phyloP scores from a whole-genome alignment of 2,888 invertebrate genomes.

The Anthophora plumipes region DNA sequence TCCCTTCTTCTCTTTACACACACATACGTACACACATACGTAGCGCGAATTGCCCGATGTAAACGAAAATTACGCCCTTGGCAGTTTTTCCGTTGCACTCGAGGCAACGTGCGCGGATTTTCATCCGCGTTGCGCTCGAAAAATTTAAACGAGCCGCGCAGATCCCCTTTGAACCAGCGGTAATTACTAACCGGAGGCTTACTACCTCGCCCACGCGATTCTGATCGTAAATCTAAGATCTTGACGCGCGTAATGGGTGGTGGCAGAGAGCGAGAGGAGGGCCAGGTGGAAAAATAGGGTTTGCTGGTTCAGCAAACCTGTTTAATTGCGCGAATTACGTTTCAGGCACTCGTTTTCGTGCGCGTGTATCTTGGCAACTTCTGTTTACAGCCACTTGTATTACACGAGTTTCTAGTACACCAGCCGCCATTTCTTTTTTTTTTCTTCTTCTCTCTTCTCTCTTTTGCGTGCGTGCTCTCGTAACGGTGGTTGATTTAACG shows the following conservation, averaged over 20 bases:
- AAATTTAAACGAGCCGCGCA: conserved; percentile 63
- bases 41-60: conserved; percentile 55
- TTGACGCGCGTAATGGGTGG: not conserved
- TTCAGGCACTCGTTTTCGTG: conserved; percentile 5
- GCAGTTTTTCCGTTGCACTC: conserved; percentile 56
- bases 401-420: conserved; percentile 8
- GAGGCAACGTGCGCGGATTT: conserved; percentile 46
- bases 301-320: conserved; percentile 26
- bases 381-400: conserved; percentile 29
- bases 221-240: conserved; percentile 62
- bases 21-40: not conserved
- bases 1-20: not conserved
- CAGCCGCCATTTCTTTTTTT: not conserved
- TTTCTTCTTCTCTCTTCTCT: not conserved
- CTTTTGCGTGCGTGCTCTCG: not conserved
- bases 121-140: conserved; percentile 52
- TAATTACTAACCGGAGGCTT: conserved; percentile 49
- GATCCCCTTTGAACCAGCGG: conserved; percentile 56
- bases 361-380: conserved; percentile 30
- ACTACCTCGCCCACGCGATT: conserved; percentile 29
- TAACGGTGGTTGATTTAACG: too few species aligned
- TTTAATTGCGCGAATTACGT: conserved; percentile 59
- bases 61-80: conserved; percentile 71
- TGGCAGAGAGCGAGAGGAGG: not conserved
- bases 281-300: conserved; percentile 17